phyloP scores from a whole-genome alignment of 2,113 vertebrate species.

The Tursiops truncatus region DNA sequence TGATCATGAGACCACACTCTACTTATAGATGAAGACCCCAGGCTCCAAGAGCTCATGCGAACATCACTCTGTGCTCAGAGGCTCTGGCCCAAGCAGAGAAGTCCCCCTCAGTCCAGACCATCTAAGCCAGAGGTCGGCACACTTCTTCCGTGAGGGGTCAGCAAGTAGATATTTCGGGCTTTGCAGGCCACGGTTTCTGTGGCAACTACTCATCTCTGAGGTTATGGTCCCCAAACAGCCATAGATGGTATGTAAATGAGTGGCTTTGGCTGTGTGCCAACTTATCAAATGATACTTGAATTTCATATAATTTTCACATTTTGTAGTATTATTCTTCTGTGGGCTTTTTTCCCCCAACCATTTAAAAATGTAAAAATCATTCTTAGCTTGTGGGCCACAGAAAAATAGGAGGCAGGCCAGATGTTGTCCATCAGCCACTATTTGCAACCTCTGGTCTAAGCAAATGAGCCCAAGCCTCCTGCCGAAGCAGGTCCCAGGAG shows the following conservation, averaged over 20 bases:
- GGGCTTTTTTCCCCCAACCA: neutral
- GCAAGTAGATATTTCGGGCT: too few species aligned
- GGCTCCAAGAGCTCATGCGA: too few species aligned
- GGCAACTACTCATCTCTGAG: neutral
- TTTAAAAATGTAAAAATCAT: neutral
- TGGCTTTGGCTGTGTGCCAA: rapidly evolving
- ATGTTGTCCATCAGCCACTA: neutral
- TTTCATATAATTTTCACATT: neutral
- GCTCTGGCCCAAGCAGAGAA: neutral
- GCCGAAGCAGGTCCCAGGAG: neutral
- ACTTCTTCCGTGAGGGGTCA: neutral
- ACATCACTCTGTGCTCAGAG: neutral
- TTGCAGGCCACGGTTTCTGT: neutral
- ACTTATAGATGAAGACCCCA: rapidly evolving
- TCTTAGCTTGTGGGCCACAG: neutral
- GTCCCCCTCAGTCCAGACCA: too few species aligned
- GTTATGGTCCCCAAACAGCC: too few species aligned
- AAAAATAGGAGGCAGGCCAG: neutral
- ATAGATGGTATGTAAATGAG: rapidly evolving
- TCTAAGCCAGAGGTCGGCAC: neutral
- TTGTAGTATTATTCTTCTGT: neutral
- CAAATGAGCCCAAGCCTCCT: too few species aligned
- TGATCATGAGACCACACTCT: rapidly evolving
- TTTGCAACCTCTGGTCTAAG: neutral
- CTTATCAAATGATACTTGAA: neutral